Evolutionary conservation across 92 coral and sea anemone genomes (phyloP), one percentile per base, ranked within the genome.

Genomic region (Zoanthus gigantus): DNA sequence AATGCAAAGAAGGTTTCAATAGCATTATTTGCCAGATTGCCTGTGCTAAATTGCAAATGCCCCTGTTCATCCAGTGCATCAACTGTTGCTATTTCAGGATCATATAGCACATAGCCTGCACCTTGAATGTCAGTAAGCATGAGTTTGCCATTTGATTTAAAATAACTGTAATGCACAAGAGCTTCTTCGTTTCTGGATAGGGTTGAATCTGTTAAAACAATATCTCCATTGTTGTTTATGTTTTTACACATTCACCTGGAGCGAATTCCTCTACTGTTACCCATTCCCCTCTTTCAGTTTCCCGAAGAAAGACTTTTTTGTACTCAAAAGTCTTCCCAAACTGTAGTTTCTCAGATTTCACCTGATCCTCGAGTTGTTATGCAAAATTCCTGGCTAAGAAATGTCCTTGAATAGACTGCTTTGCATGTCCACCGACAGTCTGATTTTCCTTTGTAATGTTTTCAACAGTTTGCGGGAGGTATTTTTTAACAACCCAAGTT

Each of bases 241-340:
- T 50, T 61, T 73, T 85, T 11, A 75, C 83, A 60, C 12, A 85
- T 12, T 74, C 89, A 14, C 89, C 83, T 58, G 28, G 46, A 0
- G 73, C 68, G 58, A 85, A 74, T 30, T 61, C 74, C 34, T 85
- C 89, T 18, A 85, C 58, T 37, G 71, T 58, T 0, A 75, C 74
- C 56, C 53, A 58, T 13, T 75, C 83, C 44, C 34, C 84, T 7
- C 30, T 67, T 30, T 76, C 56, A 17, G 83, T 78, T 44, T 85
- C 46, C 7, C 82, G 82, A 68, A 85, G 60, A 71, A 88, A 88
- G n/a, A 78, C 54, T 71, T 71, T 88, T 54, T 83, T 87, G 74
- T 76, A 91, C 54, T 34, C 78, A 47, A 91, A 82, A 7, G 93
- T 76, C 72, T 91, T 71, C 72, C 93, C 94, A 67, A 30, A 91